Base-by-base conservation (phyloP, 2,797 vertebrate genomes). In the Rhinichthys osculus region DNA sequence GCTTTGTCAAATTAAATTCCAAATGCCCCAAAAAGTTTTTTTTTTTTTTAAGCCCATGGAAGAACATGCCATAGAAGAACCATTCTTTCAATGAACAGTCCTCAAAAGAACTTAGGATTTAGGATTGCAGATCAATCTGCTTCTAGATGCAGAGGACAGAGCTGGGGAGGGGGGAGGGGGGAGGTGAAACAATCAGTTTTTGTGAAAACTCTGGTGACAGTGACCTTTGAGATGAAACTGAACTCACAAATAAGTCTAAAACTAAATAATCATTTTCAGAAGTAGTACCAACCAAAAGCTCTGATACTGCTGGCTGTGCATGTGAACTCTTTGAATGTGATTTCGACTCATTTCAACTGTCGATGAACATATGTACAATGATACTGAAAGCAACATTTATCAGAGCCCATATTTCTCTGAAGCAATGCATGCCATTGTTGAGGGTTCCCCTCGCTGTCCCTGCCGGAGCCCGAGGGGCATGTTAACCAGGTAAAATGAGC, bases 401-500 rank as follows among this genome's bases (percentile, higher is more conserved):
- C 6, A 27, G 42, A 73, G 27, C 30, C 7, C n/a, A 73, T 52
- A 77, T 77, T 77, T 57, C 50, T 77, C 33, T 67, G 7, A 82
- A 42, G 44, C 16, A 13, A 86, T 47, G 17, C 52, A 40, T 62
- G 44, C 64, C 21, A 13, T 38, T 50, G 52, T 62, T 19, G 33
- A 59, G n/a, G 23, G 35, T 35, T 57, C 64, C 35, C 79, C 66
- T 73, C 44, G 30, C 74, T 74, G 38, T 27, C 78, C 71, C 84
- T 64, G 67, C 35, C 67, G 44, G 57, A 81, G 16, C 67, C 54
- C 54, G 64, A 62, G 59, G 57, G 78, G 16, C 59, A 79, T 87
- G 85, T 86, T 69, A 87, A 88, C 59, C 81, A 70, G 57, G 69
- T 84, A 88, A 82, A 89, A 72, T 54, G 85, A 87, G 82, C 80